These are phyloP conservation scores for Hormaphis cornu DNA, from an alignment of 1,140 invertebrate genomes.

Conservation along the genomic window DNA sequence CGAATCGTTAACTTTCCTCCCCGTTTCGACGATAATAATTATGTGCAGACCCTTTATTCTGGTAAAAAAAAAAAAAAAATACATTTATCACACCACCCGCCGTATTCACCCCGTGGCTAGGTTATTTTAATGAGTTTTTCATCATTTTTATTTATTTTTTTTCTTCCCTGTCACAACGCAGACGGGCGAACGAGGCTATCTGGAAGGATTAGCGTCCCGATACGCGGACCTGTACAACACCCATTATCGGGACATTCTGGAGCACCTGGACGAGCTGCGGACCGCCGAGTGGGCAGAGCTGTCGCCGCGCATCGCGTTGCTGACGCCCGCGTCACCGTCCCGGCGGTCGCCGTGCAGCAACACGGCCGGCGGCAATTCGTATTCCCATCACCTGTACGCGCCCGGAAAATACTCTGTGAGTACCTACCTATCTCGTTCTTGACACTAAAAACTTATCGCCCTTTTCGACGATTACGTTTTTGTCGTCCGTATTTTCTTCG, in stretches of 20 bases:
- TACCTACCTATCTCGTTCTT: no score
- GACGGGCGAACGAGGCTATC: constrained; percentile 78
- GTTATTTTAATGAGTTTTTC: constrained; percentile 8
- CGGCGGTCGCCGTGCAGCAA: constrained; percentile 39
- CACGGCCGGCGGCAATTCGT: constrained; percentile 54
- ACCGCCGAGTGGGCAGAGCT: constrained; percentile 60
- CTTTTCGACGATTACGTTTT: no score
- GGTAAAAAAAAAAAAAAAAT: background rate
- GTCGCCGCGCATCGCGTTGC: constrained; percentile 60
- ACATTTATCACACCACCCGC: background rate
- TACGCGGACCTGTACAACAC: constrained; percentile 83
- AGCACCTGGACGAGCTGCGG: constrained; percentile 75
- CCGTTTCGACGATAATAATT: no score
- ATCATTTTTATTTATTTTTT: background rate
- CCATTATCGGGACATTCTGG: constrained; percentile 79
- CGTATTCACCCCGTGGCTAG: background rate
- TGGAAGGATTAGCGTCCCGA: constrained; percentile 76
- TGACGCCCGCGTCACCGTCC: constrained; percentile 45
- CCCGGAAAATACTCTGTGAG: constrained; percentile 83
- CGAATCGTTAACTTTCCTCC: no score
- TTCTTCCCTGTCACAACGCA: constrained; percentile 55
- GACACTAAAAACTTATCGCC: background rate
- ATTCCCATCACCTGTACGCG: constrained; percentile 77
- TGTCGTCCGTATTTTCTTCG: no score
- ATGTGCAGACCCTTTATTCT: no score